These are phyloP conservation scores for Ligdia adustata DNA, from an alignment of 2,888 invertebrate genomes.

Conservation along the genomic window DNA sequence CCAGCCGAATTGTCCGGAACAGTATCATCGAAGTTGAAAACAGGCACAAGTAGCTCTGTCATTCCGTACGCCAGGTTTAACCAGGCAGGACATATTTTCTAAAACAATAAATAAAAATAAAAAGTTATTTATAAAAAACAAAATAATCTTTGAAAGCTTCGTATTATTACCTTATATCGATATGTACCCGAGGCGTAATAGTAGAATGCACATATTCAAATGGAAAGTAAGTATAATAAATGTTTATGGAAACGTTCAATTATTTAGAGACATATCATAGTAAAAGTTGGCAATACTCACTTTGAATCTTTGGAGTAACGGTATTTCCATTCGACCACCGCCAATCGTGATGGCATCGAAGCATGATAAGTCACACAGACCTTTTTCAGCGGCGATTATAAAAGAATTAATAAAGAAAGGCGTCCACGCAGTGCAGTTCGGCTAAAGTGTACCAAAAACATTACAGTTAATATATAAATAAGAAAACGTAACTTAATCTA, in stretches of 20 bases:
- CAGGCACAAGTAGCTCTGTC: constrained; percentile 52
- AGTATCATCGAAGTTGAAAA: constrained; percentile 43
- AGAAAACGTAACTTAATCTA: no score
- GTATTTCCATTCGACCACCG: constrained; percentile 51
- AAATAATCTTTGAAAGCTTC: no score
- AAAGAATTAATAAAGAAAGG: constrained; percentile 54
- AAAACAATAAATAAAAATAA: constrained; percentile 35
- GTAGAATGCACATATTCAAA: no score
- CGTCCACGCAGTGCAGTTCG: constrained; percentile 47
- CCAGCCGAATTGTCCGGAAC: constrained; percentile 48
- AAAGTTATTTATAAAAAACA: not conserved
- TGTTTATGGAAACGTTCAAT: no score
- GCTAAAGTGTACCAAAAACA: not conserved
- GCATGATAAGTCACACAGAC: constrained; percentile 52
- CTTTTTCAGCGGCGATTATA: constrained; percentile 46
- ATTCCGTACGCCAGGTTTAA: constrained; percentile 51
- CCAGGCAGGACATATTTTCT: constrained; percentile 43
- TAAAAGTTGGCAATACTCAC: constrained; percentile 47
- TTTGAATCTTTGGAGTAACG: constrained; percentile 47
- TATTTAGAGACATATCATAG: no score
- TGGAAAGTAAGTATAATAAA: no score
- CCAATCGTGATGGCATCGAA: constrained; percentile 53
- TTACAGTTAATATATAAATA: not conserved
- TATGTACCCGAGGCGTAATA: no score
- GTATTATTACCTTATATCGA: no score